Base-by-base conservation (phyloP, 2,113 vertebrate genomes). In the Oreamnos americanus region DNA sequence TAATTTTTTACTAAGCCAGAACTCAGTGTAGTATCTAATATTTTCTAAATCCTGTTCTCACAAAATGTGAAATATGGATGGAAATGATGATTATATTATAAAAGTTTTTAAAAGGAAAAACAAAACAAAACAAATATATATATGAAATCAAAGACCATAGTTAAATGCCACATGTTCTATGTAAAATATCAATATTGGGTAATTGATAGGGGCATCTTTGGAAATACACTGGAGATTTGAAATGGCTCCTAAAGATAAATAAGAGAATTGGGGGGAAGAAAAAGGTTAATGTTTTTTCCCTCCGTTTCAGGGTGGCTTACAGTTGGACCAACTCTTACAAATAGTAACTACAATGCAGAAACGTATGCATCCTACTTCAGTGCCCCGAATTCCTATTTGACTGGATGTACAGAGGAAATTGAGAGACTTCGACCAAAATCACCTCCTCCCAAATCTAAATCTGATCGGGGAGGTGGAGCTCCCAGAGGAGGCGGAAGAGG, bases 341-440 rank as follows among this genome's bases (percentile, higher is more conserved):
- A 99, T 97, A 99, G 99, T 98, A 99, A 99, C 98, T 99, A 99
- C 97, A 99, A 99, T 26, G 99, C 99, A 0, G 99, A 99, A 97
- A 98, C 99, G 0, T 99, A 99, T 0, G 99, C 99, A 1, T 98
- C 99, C 0, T 99, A 99, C 98, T 99, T 99, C 97, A 98, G 97
- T 0, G 93, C 99, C 94, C 99, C 99, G 1, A 99, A 99, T 57
- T 99, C 99, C 7, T 99, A 99, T 97, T 98, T 99, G 45, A 99
- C 99, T 0, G 99, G 99, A 84, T 99, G 99, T 95, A 99, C 99
- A 0, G 99, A 99, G 96, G 99, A 99, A 97, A 99, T 99, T 8
- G 99, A 99, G 98, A 99, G 99, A 94, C 99, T 99, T 10, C 99
- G 99, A 19, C 99, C 99, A 89, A 99, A 99, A 97, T 99, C 99